Evolutionary conservation across 2,113 vertebrate genomes (phyloP).

Genomic region (Stercorarius parasiticus): DNA sequence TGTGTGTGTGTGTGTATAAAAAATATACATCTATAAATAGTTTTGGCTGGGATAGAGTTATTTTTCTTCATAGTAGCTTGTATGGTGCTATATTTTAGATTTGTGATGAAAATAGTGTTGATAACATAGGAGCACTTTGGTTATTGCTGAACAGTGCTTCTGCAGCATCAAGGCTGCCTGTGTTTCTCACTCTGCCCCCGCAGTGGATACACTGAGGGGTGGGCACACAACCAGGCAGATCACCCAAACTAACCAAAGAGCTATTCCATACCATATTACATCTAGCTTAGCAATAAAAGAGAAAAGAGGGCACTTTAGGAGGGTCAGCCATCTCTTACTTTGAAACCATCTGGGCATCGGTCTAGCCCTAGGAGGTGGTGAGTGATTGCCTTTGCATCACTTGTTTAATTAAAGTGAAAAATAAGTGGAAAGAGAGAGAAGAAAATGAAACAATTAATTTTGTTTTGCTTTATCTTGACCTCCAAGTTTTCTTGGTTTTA

Average conservation of each 20-base stretch:
- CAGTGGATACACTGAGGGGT: too few relatives aligned
- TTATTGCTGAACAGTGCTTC: background rate
- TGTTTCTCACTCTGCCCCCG: background rate
- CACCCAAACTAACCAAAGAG: background rate
- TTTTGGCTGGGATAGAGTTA: background rate
- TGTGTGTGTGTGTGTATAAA: too few relatives aligned
- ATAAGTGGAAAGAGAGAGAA: too few relatives aligned
- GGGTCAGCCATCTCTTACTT: background rate
- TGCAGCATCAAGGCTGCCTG: background rate
- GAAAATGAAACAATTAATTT: background rate
- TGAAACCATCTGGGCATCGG: rapidly evolving
- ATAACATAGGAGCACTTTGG: background rate
- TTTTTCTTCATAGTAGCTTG: background rate
- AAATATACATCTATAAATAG: background rate
- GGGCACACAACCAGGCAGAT: background rate
- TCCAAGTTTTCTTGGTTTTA: background rate
- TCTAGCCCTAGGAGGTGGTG: background rate
- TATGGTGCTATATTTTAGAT: background rate
- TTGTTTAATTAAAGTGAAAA: too few relatives aligned
- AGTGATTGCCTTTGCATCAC: background rate
- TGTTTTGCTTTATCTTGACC: background rate
- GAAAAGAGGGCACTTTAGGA: background rate
- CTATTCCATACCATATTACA: background rate
- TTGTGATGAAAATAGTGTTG: background rate
- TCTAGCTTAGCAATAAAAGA: background rate